Conservation (phyloP, 1,140 invertebrate genomes). For the Pogonomyrmex barbatus region DNA sequence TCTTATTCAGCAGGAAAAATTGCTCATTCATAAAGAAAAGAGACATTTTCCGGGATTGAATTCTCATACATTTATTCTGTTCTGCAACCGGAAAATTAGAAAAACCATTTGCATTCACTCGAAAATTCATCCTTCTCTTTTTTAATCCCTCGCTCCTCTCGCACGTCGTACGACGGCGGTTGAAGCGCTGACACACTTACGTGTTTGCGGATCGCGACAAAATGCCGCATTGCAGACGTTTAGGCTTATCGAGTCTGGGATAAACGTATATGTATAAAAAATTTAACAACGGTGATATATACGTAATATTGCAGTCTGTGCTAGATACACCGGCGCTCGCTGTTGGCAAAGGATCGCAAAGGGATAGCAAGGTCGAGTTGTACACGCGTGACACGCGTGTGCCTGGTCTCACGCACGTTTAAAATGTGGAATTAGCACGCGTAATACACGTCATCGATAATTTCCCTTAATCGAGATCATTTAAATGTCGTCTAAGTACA, state of each 20-base stretch:
- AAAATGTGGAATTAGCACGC: neutral
- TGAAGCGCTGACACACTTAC: constrained; percentile 5
- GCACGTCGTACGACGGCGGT: neutral
- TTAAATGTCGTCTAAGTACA: neutral
- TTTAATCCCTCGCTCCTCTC: neutral
- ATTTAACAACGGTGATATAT: neutral
- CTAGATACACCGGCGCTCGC: neutral
- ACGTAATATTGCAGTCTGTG: neutral
- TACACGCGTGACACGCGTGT: neutral
- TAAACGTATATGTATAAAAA: constrained; percentile 27
- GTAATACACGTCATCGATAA: neutral
- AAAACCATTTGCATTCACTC: neutral
- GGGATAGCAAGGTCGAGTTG: neutral
- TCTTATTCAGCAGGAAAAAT: neutral
- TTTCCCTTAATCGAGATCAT: constrained; percentile 24
- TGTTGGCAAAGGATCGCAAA: neutral
- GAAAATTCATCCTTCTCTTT: neutral
- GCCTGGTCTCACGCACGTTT: neutral
- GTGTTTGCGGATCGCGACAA: constrained; percentile 39
- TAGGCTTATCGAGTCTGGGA: constrained; percentile 30
- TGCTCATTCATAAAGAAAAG: neutral
- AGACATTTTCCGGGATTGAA: neutral
- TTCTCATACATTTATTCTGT: neutral
- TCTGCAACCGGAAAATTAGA: neutral
- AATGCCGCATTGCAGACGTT: constrained; percentile 49